Conservation (phyloP, 2,888 invertebrate species). For the Agriopis leucophaearia region DNA sequence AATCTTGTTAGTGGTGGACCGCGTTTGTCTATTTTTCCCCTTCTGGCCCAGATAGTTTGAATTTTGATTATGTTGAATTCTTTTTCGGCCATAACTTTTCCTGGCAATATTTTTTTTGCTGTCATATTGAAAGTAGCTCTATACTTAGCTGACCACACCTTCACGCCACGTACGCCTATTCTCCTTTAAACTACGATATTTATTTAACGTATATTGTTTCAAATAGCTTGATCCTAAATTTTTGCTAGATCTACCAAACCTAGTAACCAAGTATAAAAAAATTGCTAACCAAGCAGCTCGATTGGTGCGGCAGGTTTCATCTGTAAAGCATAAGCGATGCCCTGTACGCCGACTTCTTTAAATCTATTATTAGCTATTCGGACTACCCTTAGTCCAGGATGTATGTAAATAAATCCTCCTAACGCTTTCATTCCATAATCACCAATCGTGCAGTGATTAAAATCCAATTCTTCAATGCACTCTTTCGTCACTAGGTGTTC, state of each 20-base stretch:
- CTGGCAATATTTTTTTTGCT: too few relatives aligned
- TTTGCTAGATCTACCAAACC: background rate
- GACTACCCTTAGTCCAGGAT: slow-evolving; percentile 78
- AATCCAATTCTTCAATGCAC: slow-evolving; percentile 86
- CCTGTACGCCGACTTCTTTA: slow-evolving; percentile 83
- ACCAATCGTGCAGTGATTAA: slow-evolving; percentile 88
- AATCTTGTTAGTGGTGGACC: too few relatives aligned
- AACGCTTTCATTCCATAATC: slow-evolving; percentile 88
- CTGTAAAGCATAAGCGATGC: slow-evolving; percentile 83
- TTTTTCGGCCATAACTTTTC: too few relatives aligned
- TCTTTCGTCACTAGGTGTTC: slow-evolving; percentile 82
- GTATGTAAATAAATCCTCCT: slow-evolving; percentile 83
- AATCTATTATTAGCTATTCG: slow-evolving; percentile 86
- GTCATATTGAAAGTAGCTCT: too few relatives aligned
- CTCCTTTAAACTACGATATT: background rate
- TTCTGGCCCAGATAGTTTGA: too few relatives aligned
- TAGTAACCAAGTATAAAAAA: background rate
- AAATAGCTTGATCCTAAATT: background rate
- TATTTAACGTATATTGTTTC: too few relatives aligned
- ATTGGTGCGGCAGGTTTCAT: slow-evolving; percentile 81
- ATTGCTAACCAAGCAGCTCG: slow-evolving; percentile 70
- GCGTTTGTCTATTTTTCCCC: too few relatives aligned
- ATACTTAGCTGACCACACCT: too few relatives aligned
- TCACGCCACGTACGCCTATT: too few relatives aligned
- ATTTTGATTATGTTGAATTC: too few relatives aligned